These are phyloP conservation scores for Chelidonichthys spinosus DNA, from an alignment of 2,797 vertebrate species.

Conservation along the genomic window DNA sequence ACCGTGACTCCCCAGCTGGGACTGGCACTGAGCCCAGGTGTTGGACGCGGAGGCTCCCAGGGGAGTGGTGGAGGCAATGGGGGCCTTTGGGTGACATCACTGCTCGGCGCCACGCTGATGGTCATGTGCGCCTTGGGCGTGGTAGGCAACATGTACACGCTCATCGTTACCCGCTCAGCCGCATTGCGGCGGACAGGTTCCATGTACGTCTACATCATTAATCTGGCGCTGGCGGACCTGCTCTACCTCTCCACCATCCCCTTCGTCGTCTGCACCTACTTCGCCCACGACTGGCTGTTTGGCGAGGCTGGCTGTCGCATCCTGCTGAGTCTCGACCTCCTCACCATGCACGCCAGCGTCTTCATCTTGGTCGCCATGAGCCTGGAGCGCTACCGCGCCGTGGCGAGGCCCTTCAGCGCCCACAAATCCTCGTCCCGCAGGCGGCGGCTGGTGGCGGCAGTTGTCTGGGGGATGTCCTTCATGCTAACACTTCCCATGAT, in stretches of 20 bases:
- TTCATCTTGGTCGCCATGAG: slow-evolving; percentile 89
- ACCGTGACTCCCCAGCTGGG: slow-evolving; percentile 54
- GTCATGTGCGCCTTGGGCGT: slow-evolving; percentile 85
- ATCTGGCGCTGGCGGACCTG: slow-evolving; percentile 88
- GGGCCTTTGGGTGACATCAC: slow-evolving; percentile 80
- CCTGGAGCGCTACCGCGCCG: slow-evolving; percentile 88
- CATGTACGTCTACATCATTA: slow-evolving; percentile 87
- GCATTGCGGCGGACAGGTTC: slow-evolving; percentile 82
- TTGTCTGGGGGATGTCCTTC: slow-evolving; percentile 83
- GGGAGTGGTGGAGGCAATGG: slow-evolving; percentile 41
- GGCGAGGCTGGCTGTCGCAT: slow-evolving; percentile 88
- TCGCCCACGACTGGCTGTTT: slow-evolving; percentile 88
- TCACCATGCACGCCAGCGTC: slow-evolving; percentile 91
- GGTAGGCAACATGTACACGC: slow-evolving; percentile 86
- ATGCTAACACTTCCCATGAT: slow-evolving; percentile 88
- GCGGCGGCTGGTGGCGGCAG: slow-evolving; percentile 67
- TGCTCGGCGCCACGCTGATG: slow-evolving; percentile 80
- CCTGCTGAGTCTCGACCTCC: slow-evolving; percentile 90
- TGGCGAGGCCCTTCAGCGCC: slow-evolving; percentile 82
- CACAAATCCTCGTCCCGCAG: slow-evolving; percentile 65
- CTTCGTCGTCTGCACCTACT: slow-evolving; percentile 91
- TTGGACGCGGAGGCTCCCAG: slow-evolving; percentile 35
- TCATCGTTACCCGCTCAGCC: slow-evolving; percentile 85
- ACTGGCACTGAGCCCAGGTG: slow-evolving; percentile 43
- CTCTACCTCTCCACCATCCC: slow-evolving; percentile 92